These are phyloP conservation scores for Meloidogyne floridensis DNA, from an alignment of 1,140 invertebrate genomes.

Conservation along the genomic window DNA sequence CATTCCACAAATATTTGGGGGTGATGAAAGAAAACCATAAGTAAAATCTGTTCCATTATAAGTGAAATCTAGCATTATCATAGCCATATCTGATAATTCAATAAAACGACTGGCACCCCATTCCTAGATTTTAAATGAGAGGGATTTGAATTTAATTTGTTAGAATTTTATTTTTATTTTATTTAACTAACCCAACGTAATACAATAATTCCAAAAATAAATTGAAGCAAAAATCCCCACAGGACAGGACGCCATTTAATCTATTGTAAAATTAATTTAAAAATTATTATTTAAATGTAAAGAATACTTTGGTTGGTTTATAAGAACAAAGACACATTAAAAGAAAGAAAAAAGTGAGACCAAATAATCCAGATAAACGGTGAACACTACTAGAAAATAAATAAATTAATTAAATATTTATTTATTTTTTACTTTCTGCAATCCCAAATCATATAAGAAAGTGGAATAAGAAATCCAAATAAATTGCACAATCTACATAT, in stretches of 20 bases:
- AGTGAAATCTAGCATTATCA: constrained; percentile 79
- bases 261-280: constrained; percentile 61
- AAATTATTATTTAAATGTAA: background rate
- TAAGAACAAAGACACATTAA: constrained; percentile 64
- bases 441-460: background rate
- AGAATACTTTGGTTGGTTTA: constrained; percentile 46
- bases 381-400: constrained; percentile 69
- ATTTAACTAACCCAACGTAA: constrained; percentile 74
- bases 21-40: constrained; percentile 73
- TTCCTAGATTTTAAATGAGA: constrained; percentile 4
- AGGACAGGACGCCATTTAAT: constrained; percentile 78
- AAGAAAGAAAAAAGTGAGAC: constrained; percentile 61
- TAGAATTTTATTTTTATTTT: background rate
- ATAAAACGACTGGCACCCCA: constrained; percentile 77
- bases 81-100: constrained; percentile 75
- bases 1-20: constrained; percentile 74
- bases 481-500: background rate
- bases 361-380: constrained; percentile 67
- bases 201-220: constrained; percentile 80
- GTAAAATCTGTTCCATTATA: constrained; percentile 80
- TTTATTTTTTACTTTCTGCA: background rate
- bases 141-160: background rate
- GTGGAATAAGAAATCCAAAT: background rate
- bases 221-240: constrained; percentile 81
- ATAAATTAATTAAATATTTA: background rate